Conservation (phyloP, 2,797 vertebrate genomes). For the Paedocypris micromegethes region DNA sequence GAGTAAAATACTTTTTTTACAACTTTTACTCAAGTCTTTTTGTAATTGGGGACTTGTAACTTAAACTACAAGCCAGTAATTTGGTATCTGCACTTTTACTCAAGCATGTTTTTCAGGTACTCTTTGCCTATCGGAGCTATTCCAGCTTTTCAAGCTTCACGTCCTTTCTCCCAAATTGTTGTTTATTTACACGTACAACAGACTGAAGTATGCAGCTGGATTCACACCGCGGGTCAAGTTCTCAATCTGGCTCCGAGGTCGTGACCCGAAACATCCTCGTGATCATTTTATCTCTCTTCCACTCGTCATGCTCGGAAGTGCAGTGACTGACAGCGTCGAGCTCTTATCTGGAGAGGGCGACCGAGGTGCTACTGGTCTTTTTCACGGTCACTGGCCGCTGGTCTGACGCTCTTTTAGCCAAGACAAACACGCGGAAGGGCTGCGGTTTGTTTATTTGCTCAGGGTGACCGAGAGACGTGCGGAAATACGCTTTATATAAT, state of each 20-base stretch:
- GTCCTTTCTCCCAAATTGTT: too few species aligned
- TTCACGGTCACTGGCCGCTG: conserved; percentile 35
- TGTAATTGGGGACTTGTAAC: too few species aligned
- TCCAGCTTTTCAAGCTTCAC: too few species aligned
- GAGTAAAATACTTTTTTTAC: too few species aligned
- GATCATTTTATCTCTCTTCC: conserved; percentile 15
- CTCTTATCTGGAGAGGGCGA: conserved; percentile 42
- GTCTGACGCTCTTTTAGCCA: conserved; percentile 28
- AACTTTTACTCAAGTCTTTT: too few species aligned
- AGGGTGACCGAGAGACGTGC: conserved; percentile 11
- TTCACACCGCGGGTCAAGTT: background rate
- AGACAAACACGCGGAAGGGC: conserved; percentile 48
- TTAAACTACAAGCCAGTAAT: too few species aligned
- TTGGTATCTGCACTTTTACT: too few species aligned
- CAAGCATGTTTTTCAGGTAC: too few species aligned
- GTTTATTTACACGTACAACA: too few species aligned
- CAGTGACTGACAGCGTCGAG: conserved; percentile 10
- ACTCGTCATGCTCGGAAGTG: conserved; percentile 2
- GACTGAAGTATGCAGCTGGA: background rate
- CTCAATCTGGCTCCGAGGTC: background rate
- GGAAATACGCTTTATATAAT: background rate
- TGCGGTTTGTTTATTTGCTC: conserved; percentile 44
- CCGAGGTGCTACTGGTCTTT: conserved; percentile 39
- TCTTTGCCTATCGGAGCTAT: too few species aligned
- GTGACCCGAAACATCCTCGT: background rate